A percentile compares a stretch with the other conserved stretches of the same genome.
Conservation (phyloP, 2,797 vertebrate species). For the Gobionotothen gibberifrons region DNA sequence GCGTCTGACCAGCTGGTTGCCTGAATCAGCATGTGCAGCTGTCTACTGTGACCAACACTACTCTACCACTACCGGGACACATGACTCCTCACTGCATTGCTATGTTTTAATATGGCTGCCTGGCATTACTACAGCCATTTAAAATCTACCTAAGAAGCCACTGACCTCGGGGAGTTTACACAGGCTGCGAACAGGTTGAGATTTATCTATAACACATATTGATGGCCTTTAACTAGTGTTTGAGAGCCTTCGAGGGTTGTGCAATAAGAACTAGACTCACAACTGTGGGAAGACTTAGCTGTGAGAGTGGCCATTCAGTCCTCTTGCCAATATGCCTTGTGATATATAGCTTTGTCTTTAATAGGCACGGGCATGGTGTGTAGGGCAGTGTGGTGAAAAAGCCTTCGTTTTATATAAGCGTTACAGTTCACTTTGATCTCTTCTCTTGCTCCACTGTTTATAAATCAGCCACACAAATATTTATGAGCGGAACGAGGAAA, state of each 20-base stretch:
- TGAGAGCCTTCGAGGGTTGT: constrained; percentile 46
- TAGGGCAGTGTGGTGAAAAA: constrained; percentile 70
- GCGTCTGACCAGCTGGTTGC: constrained; percentile 69
- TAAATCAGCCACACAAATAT: constrained; percentile 89
- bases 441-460: constrained; percentile 82
- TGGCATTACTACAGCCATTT: constrained; percentile 62
- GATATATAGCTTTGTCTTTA: constrained; percentile 79
- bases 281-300: constrained; percentile 55
- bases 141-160: constrained; percentile 53
- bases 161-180: constrained; percentile 54
- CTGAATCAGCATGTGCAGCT: constrained; percentile 76
- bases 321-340: constrained; percentile 73
- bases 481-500: constrained; percentile 84
- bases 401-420: constrained; percentile 77
- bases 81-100: constrained; percentile 57
- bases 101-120: constrained; percentile 62
- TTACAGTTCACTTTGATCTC: constrained; percentile 84
- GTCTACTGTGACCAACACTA: constrained; percentile 65
- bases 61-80: constrained; percentile 59
- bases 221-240: constrained; percentile 67
- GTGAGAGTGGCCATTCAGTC: constrained; percentile 62
- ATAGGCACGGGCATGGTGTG: constrained; percentile 73
- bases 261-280: constrained; percentile 52
- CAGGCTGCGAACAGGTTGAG: constrained; percentile 44
- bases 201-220: constrained; percentile 62